Evolutionary conservation across 2,113 vertebrate species (phyloP), one percentile per base, ranked within the genome.

Genomic region (Gallinago undulata): DNA sequence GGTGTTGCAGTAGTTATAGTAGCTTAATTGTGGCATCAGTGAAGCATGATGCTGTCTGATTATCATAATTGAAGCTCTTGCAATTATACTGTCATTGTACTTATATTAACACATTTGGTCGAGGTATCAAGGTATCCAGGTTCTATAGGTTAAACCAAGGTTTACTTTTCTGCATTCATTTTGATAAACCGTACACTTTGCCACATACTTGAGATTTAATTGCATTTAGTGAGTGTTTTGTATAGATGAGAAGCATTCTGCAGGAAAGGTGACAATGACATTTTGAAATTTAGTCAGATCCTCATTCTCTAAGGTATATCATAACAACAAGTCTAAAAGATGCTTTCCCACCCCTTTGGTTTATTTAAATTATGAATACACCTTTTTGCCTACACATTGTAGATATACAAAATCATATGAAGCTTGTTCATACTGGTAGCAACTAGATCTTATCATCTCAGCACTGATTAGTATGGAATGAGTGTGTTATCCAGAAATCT

Each of bases 21-120:
- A 88, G 19, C 1, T 1, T n/a, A 82, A 86, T n/a, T 56, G 25
- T 69, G 69, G 35, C 90, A 92, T 55, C 28, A 75, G 30, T 66
- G 77, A 92, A 91, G 56, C 64, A 69, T 39, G 72, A 89, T 91
- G 33, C 22, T 64, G 19, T 57, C 84, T 96, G 84, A 95, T 94
- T 93, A 94, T 63, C 51, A 77, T 92, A 94, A 93, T 59, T 85
- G 66, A 93, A 87, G 23, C 12, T 89, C 68, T 68, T 89, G 64
- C 35, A 93, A 50, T 96, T 94, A 89, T 59, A 10, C 39, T 89
- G 70, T 82, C 25, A 63, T 74, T 84, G 95, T 16, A 83, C 90
- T 96, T 76, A 64, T 89, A 83, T 77, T 68, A 89, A 50, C 16
- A 50, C 25, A 18, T 94, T 81, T 96, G 56, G 60, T 72, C 3